Evolutionary conservation across 1,140 invertebrate species (phyloP), one percentile per base, ranked within the genome.

Genomic region (Macrotrachela quadricornifera): DNA sequence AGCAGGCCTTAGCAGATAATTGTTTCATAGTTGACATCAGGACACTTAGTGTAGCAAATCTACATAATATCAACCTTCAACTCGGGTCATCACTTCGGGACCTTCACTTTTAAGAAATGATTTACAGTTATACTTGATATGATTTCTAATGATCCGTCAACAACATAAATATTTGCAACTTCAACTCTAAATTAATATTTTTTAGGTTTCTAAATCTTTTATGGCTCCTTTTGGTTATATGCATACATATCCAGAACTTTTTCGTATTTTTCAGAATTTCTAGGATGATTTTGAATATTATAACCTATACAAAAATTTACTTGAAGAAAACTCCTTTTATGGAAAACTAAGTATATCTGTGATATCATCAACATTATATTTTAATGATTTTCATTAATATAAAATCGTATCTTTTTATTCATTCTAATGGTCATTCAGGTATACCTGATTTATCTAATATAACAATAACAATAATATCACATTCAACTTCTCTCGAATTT

Each of bases 111-210:
- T n/a, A n/a, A n/a, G n/a, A n/a, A n/a, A n/a, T n/a, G 87, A 69
- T 94, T 94, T 1, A 87, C 87, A 21, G 83, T 71, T 10, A 87
- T 80, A 12, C 85, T 79, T 67, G 81, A 85, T 56, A 84, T 85
- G 0, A 87, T 67, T 63, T 88, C 84, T 17, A 95, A 68, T 17
- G 90, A 84, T 58, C 95, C 86, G 10, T 88, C 88, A 12, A 86
- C 76, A 42, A 92, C 92, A 64, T 92, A 94, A 57, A 91, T 80
- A 64, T 94, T 96, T 69, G 96, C 91, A 42, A 91, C 91, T 49
- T 83, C 79, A 18, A 97, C 85, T 57, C 90, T 77, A 77, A 97
- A 96, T 10, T 85, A 74, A 64, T 96, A 96, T 64, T 83, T 82
- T 67, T 86, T 91, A 51, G 72, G 94, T 85, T 18, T 79, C 80